Percentiles rank a stretch among this genome's conserved stretches.
phyloP scores from a whole-genome alignment of 2,888 invertebrate genomes.

The Amiota minor region DNA sequence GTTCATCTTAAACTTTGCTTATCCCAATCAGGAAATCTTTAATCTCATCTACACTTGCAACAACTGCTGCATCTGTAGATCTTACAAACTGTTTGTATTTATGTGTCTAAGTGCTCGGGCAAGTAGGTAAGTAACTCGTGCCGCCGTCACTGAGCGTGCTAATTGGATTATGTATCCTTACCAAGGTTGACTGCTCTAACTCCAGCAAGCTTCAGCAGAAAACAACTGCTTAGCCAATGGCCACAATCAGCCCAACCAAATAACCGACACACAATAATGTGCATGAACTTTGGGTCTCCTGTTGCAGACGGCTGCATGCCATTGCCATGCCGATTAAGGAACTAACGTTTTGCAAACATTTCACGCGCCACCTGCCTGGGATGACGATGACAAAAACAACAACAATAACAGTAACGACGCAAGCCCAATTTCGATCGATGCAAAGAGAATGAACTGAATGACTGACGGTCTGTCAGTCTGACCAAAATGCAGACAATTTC shows the following conservation, averaged over 20 bases:
- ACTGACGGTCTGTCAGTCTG: not conserved
- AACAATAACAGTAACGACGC: not conserved
- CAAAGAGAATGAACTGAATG: not conserved
- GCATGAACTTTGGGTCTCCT: not conserved
- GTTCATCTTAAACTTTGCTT: not conserved
- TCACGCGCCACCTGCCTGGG: constrained; percentile 44
- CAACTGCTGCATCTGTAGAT: not conserved
- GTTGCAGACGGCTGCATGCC: constrained; percentile 8
- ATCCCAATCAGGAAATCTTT: not conserved
- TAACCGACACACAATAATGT: not conserved
- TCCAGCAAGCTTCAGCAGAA: not conserved
- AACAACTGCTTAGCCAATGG: constrained; percentile 24
- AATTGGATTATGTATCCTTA: constrained; percentile 22
- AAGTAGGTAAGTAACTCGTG: constrained; percentile 22
- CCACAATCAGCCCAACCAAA: not conserved
- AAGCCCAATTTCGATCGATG: not conserved
- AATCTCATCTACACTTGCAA: constrained; percentile 7
- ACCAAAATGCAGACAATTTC: not conserved
- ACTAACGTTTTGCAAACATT: constrained; percentile 33
- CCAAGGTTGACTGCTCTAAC: not conserved
- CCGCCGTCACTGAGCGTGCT: constrained; percentile 19
- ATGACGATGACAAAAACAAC: not conserved
- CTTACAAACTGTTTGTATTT: not conserved
- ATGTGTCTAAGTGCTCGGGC: not conserved
- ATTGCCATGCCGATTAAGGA: constrained; percentile 26